Evolutionary conservation across 1,140 invertebrate species (phyloP), one percentile per base, ranked within the genome.

Genomic region (Calosoma granatense): DNA sequence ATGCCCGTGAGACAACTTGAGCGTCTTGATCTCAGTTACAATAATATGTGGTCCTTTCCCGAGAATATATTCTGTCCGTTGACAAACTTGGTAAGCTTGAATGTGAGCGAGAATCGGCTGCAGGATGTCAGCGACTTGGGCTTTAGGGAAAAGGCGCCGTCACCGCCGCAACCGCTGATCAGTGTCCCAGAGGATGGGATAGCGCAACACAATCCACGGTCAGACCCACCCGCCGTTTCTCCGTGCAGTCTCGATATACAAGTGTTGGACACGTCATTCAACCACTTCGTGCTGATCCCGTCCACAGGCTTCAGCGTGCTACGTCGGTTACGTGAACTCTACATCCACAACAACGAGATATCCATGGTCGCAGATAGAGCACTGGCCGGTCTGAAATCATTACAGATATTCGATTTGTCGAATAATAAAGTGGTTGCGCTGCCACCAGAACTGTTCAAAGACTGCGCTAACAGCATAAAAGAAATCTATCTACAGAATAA

Each of bases 401-500:
- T 94, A 17, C 83, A 88, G 71, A 81, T 88, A 62, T 80, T 94
- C 55, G 88, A 94, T 74, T 73, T 94, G 41, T 91, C 89, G 6
- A 85, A 86, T 62, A 94, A 94, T 72, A 87, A 87, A 79, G 84
- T 95, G 41, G 87, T 91, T 1, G 86, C 89, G 20, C 72, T 95
- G 57, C 90, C 92, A n/a, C 81, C 85, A 22, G 85, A 86, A 62
- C 73, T 94, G 56, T 92, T 94, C 61, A 79, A 81, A 64, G 89
- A 92, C 68, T 81, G 83, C 59, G 76, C 81, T 11, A 81, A 84
- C 56, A 82, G 84, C 15, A 82, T 95, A 56, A 88, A 88, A 73
- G 88, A 92, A 75, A 82, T 94, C 60, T 85, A 90, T 68, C 71
- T 94, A 63, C 86, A 90, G 69, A 93, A 93, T 71, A 94, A 94